A percentile compares a stretch with the other conserved stretches of the same genome.
These are phyloP conservation scores for Coelopa frigida DNA, from an alignment of 1,140 invertebrate genomes.

Conservation along the genomic window DNA sequence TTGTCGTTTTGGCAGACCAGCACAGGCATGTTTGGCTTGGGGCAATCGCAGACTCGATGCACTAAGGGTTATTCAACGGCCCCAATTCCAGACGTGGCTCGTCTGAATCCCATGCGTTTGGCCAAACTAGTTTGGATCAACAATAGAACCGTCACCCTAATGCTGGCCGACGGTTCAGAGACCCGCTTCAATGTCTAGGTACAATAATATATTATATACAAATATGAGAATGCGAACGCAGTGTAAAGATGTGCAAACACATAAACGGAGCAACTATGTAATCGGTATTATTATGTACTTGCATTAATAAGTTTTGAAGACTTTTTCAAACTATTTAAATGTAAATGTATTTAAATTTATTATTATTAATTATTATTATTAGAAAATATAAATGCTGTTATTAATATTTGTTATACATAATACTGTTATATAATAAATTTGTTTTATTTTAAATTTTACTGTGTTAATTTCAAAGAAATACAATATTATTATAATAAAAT, in stretches of 20 bases:
- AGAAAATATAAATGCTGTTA: constrained; percentile 18
- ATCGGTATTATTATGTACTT: no score
- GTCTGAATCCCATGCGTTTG: constrained; percentile 78
- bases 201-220: background rate
- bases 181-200: constrained; percentile 78
- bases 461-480: background rate
- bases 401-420: constrained; percentile 38
- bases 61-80: constrained; percentile 90
- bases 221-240: constrained; percentile 1
- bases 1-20: constrained; percentile 97
- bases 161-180: constrained; percentile 87
- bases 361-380: no score
- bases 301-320: constrained; percentile 4
- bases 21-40: constrained; percentile 81
- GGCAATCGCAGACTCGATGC: constrained; percentile 84
- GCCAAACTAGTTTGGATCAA: constrained; percentile 88
- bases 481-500: constrained; percentile 8
- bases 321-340: constrained; percentile 4
- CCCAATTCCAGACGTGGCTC: constrained; percentile 79
- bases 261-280: no score
- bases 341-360: background rate
- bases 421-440: constrained; percentile 1
- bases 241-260: constrained; percentile 3
- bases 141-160: constrained; percentile 81
- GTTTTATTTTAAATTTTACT: constrained; percentile 3